Evolutionary conservation across 2,888 invertebrate genomes (phyloP).

Genomic region (Boloria euphrosyne): DNA sequence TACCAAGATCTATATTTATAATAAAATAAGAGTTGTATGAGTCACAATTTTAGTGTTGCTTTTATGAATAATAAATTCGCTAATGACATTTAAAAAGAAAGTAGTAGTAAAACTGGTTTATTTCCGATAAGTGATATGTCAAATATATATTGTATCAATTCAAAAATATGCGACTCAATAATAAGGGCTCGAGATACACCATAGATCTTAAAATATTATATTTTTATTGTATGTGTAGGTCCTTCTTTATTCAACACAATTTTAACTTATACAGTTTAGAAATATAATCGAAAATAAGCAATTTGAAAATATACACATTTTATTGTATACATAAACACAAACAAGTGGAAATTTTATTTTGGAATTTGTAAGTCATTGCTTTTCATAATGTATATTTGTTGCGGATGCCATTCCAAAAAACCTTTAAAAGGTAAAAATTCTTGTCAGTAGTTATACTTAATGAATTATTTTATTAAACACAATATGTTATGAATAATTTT

Average conservation of each 20-base stretch:
- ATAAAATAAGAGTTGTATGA: constrained; percentile 3
- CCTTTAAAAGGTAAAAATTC: constrained; percentile 78
- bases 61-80: constrained; percentile 3
- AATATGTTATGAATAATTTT: constrained; percentile 61
- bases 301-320: constrained; percentile 2
- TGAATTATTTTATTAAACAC: constrained; percentile 58
- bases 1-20: not conserved
- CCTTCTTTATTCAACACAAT: not conserved
- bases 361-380: constrained; percentile 34
- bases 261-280: constrained; percentile 9
- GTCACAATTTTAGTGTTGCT: not conserved
- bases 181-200: not conserved
- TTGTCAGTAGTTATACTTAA: constrained; percentile 78
- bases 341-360: constrained; percentile 26
- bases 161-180: constrained; percentile 7
- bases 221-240: constrained; percentile 4
- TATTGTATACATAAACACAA: constrained; percentile 6
- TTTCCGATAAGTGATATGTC: too few relatives aligned
- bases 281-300: constrained; percentile 4
- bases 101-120: too few relatives aligned
- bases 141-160: not conserved
- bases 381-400: constrained; percentile 50
- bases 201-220: constrained; percentile 5
- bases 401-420: constrained; percentile 76
- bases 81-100: too few relatives aligned